A percentile compares a stretch with the other conserved stretches of the same genome.
These are phyloP conservation scores for Netelia fuscicornis DNA, from an alignment of 2,888 invertebrate species.

Conservation along the genomic window DNA sequence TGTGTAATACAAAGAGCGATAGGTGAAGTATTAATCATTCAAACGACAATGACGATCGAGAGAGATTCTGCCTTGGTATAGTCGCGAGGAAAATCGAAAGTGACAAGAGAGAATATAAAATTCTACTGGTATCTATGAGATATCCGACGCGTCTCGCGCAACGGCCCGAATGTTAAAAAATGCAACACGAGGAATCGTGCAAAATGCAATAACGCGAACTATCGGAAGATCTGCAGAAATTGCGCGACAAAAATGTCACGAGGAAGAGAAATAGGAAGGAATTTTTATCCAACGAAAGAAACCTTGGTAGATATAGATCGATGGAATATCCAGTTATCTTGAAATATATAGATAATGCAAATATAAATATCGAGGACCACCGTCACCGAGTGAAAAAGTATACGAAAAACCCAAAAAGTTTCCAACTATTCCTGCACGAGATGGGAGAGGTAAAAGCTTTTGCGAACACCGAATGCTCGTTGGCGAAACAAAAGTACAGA, in stretches of 20 bases:
- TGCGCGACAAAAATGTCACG: not conserved
- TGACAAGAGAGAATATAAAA: not conserved
- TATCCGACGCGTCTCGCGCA: slow-evolving; percentile 2
- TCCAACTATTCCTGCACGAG: slow-evolving; percentile 28
- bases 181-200: slow-evolving; percentile 42
- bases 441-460: slow-evolving; percentile 28
- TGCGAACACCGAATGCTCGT: slow-evolving; percentile 12
- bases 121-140: not conserved
- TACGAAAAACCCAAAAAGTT: slow-evolving; percentile 14
- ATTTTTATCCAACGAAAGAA: not conserved
- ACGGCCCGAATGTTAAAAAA: slow-evolving; percentile 3
- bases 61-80: not conserved
- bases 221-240: slow-evolving; percentile 21
- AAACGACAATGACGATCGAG: slow-evolving; percentile 34
- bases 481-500: slow-evolving; percentile 37
- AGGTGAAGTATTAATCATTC: not conserved
- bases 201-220: slow-evolving; percentile 34
- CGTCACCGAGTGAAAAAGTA: not conserved
- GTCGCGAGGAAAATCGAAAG: slow-evolving; percentile 1
- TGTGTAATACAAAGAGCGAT: not conserved
- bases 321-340: too few species aligned
- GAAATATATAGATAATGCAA: not conserved
- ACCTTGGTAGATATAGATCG: too few species aligned
- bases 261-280: not conserved
- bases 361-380: slow-evolving; percentile 3